Evolutionary conservation across 2,113 vertebrate genomes (phyloP).

Genomic region (Amblyornis subalaris): DNA sequence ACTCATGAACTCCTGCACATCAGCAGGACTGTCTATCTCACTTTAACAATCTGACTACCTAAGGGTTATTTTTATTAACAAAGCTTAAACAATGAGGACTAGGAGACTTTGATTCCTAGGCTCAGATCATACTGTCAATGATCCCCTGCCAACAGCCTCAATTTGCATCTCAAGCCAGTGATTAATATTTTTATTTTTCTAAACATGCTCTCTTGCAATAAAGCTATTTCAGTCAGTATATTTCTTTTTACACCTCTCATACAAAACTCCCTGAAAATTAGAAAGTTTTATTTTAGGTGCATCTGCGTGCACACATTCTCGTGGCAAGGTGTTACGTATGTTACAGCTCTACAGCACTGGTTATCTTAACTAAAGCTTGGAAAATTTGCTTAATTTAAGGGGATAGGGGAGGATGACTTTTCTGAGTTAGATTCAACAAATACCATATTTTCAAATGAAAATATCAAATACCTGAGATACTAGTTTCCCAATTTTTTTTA

Average conservation of each 20-base stretch:
- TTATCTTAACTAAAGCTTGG: not conserved
- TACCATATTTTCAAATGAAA: not conserved
- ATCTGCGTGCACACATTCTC: accelerated
- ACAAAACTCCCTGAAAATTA: not conserved
- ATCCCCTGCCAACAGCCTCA: not conserved
- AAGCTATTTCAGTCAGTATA: not conserved
- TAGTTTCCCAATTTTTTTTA: slow-evolving; percentile 72
- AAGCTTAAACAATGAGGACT: not conserved
- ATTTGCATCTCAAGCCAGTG: not conserved
- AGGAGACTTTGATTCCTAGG: not conserved
- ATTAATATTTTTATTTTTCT: not conserved
- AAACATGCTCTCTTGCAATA: not conserved
- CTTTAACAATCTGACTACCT: not conserved
- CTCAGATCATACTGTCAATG: not conserved
- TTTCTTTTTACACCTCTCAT: not conserved
- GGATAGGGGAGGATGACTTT: not conserved
- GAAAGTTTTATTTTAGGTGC: not conserved
- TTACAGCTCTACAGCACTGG: not conserved
- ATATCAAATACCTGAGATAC: slow-evolving; percentile 63
- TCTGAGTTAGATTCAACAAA: not conserved
- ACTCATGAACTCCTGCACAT: not conserved
- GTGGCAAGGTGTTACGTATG: accelerated
- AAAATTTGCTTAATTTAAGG: not conserved
- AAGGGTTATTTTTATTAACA: not conserved
- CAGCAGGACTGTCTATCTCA: not conserved